These are phyloP conservation scores for Drosophila orosa DNA, from an alignment of 1,140 invertebrate species.

Conservation along the genomic window DNA sequence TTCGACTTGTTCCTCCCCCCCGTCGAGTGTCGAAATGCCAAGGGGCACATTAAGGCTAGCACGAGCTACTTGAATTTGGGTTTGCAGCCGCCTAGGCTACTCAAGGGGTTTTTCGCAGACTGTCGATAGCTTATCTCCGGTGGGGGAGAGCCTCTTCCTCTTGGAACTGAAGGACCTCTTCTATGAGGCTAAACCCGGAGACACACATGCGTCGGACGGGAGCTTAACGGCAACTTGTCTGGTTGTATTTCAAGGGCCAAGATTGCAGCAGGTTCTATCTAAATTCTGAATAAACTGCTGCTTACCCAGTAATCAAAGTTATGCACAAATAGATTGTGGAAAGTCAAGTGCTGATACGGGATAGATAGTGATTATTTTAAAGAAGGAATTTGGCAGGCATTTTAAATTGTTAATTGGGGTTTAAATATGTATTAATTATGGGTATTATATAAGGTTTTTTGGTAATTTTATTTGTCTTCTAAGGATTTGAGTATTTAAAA, in stretches of 20 bases:
- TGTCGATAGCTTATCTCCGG: constrained; percentile 51
- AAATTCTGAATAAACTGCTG: constrained; percentile 1
- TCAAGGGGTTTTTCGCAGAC: constrained; percentile 11
- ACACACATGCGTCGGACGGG: constrained; percentile 35
- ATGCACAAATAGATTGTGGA: constrained; percentile 17
- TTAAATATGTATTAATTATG: no score
- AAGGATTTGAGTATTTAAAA: no score
- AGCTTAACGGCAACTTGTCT: constrained; percentile 45
- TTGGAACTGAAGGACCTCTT: constrained; percentile 13
- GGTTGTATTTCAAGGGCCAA: constrained; percentile 6
- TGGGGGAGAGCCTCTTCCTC: not conserved
- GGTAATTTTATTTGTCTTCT: fast-evolving
- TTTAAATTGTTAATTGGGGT: not conserved
- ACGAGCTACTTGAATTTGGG: constrained; percentile 47
- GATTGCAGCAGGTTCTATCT: constrained; percentile 22
- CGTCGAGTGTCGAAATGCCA: constrained; percentile 30
- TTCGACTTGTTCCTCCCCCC: no score
- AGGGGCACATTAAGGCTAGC: constrained; percentile 41
- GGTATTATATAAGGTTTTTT: not conserved
- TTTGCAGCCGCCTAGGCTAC: constrained; percentile 9
- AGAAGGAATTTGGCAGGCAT: not conserved
- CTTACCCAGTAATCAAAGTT: constrained; percentile 5
- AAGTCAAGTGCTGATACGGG: constrained; percentile 4
- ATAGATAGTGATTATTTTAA: not conserved
- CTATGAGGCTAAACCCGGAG: not conserved